Evolutionary conservation across 2,113 vertebrate genomes (phyloP).

Genomic region (Caranx ignobilis): DNA sequence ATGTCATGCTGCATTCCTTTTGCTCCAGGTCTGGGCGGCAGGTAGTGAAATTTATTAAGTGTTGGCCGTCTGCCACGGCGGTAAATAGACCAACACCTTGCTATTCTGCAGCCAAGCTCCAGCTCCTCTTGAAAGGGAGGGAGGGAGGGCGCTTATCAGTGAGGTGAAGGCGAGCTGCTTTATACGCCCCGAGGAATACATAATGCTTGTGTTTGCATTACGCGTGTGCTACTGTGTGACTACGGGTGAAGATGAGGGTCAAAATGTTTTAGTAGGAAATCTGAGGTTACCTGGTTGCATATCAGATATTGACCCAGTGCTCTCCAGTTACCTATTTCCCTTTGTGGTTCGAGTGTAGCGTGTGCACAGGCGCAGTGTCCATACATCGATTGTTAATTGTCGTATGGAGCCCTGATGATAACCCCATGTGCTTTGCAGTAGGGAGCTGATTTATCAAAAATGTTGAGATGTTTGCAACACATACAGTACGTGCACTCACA

Average conservation of each 20-base stretch:
- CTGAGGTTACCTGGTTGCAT: constrained; percentile 55
- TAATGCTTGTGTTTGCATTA: constrained; percentile 70
- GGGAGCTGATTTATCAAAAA: constrained; percentile 42
- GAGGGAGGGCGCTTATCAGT: constrained; percentile 50
- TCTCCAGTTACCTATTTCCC: constrained; percentile 14
- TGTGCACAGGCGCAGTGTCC: neutral
- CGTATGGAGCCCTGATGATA: constrained; percentile 51
- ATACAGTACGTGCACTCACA: neutral
- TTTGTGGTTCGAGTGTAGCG: neutral
- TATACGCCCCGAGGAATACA: constrained; percentile 60
- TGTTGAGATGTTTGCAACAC: constrained; percentile 27
- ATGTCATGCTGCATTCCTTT: constrained; percentile 72
- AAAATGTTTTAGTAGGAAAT: constrained; percentile 54
- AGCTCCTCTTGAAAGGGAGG: constrained; percentile 34
- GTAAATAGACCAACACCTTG: constrained; percentile 65
- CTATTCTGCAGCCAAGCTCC: constrained; percentile 56
- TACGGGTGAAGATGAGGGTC: constrained; percentile 53
- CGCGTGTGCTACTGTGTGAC: constrained; percentile 40
- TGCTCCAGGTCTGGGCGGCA: constrained; percentile 55
- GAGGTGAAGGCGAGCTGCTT: constrained; percentile 55
- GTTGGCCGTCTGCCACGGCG: constrained; percentile 70
- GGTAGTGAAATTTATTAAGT: constrained; percentile 74
- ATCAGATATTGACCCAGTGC: constrained; percentile 45
- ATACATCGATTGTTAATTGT: constrained; percentile 60
- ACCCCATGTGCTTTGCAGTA: constrained; percentile 29